Percentiles rank a stretch among this genome's conserved stretches.
phyloP scores from a whole-genome alignment of 2,888 invertebrate species.

The Altica lythri region DNA sequence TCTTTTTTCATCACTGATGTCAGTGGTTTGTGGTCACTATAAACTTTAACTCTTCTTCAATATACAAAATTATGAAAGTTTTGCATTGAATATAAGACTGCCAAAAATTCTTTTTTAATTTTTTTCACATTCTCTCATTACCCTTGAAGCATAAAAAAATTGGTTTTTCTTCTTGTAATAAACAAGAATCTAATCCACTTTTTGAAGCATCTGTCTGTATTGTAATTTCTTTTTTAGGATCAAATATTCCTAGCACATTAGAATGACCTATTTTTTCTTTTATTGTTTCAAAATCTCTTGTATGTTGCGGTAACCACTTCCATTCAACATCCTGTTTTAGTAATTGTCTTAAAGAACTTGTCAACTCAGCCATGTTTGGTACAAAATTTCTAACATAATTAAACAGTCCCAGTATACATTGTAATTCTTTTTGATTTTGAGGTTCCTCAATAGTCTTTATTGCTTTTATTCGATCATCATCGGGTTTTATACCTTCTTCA shows the following conservation, averaged over 20 bases:
- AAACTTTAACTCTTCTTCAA: conserved; percentile 11
- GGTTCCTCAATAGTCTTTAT: conserved; percentile 21
- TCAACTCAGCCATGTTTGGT: conserved; percentile 23
- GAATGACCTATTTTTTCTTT: conserved; percentile 19
- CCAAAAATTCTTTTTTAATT: conserved; percentile 27
- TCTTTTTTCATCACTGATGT: conserved; percentile 27
- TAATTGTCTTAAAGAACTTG: conserved; percentile 18
- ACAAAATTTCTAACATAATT: conserved; percentile 30
- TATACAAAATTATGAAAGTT: conserved; percentile 29
- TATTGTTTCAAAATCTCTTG: conserved; percentile 17
- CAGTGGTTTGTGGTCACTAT: conserved; percentile 26
- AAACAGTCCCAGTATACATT: conserved; percentile 27
- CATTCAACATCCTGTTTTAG: conserved; percentile 23
- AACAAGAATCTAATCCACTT: conserved; percentile 23
- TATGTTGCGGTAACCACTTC: conserved; percentile 12
- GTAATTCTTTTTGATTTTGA: conserved; percentile 22
- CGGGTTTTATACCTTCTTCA: conserved; percentile 17
- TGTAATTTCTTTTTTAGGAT: conserved; percentile 17
- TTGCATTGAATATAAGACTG: conserved; percentile 19
- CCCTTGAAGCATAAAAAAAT: conserved; percentile 24
- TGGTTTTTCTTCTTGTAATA: conserved; percentile 15
- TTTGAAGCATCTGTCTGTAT: conserved; percentile 27
- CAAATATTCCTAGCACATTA: conserved; percentile 22
- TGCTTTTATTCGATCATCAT: conserved; percentile 22
- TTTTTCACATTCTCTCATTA: conserved; percentile 20